A percentile compares a stretch with the other conserved stretches of the same genome.
Evolutionary conservation across 2,113 vertebrate species (phyloP).

Genomic region (Misgurnus mizolepis): DNA sequence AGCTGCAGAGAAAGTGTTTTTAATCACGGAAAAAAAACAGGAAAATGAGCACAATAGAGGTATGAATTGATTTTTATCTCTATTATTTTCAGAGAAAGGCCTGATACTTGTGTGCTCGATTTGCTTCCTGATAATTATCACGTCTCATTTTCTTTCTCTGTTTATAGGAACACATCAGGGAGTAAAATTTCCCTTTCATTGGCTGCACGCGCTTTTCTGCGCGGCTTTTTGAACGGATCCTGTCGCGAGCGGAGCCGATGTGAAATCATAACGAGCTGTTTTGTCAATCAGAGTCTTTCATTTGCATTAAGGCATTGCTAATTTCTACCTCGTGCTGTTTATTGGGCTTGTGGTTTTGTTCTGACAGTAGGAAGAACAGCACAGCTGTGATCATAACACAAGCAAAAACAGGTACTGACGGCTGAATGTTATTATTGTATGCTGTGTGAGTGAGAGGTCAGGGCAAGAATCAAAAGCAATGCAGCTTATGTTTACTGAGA

Average conservation of each 20-base stretch:
- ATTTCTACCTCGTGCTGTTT: slow-evolving; percentile 64
- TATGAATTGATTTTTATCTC: too few species aligned
- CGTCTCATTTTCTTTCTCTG: slow-evolving; percentile 62
- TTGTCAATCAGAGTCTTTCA: slow-evolving; percentile 66
- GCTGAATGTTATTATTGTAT: slow-evolving; percentile 62
- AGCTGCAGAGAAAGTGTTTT: not conserved
- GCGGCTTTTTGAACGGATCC: slow-evolving; percentile 55
- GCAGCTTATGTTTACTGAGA: too few species aligned
- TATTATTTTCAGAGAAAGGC: too few species aligned
- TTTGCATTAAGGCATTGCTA: slow-evolving; percentile 68
- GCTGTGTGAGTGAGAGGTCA: slow-evolving; percentile 41
- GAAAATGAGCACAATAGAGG: not conserved
- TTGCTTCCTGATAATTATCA: slow-evolving; percentile 62
- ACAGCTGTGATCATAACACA: slow-evolving; percentile 67
- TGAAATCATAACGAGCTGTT: slow-evolving; percentile 62
- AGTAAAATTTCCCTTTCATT: not conserved
- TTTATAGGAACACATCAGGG: not conserved
- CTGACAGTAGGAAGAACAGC: slow-evolving; percentile 61
- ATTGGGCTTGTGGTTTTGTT: slow-evolving; percentile 65
- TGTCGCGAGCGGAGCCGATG: slow-evolving; percentile 53
- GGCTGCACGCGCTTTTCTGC: not conserved
- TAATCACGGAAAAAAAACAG: not conserved
- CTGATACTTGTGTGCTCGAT: not conserved
- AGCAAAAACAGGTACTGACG: slow-evolving; percentile 63
- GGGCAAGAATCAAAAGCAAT: too few species aligned